These are phyloP conservation scores for Cheirogaleus major DNA, from an alignment of 2,797 vertebrate species.

Conservation along the genomic window DNA sequence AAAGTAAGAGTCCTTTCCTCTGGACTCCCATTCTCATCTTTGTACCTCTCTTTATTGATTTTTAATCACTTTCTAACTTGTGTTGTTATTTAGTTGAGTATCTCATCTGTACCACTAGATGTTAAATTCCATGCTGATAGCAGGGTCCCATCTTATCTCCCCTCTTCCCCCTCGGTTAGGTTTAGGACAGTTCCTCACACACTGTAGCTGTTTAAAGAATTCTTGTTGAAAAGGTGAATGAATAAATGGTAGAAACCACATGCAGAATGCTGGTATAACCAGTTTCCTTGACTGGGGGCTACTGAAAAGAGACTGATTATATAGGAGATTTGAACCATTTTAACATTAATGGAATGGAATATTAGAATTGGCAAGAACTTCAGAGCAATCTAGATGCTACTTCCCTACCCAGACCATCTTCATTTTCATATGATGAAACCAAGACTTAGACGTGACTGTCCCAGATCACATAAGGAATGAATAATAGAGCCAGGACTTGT, in stretches of 20 bases:
- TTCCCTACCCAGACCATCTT: not conserved
- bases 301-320: not conserved
- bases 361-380: not conserved
- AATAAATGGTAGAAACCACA: not conserved
- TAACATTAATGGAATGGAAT: not conserved
- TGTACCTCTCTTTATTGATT: not conserved
- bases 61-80: not conserved
- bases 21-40: not conserved
- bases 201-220: not conserved
- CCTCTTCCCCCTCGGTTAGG: not conserved
- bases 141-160: not conserved
- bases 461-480: not conserved
- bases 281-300: not conserved
- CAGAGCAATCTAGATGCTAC: not conserved
- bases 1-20: not conserved
- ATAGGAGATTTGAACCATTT: not conserved
- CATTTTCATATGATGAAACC: constrained; percentile 8
- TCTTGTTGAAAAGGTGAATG: not conserved
- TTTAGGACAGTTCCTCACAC: not conserved
- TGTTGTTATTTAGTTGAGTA: not conserved
- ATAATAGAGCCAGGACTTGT: not conserved
- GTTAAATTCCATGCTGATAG: not conserved
- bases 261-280: not conserved
- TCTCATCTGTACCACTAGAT: not conserved
- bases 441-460: not conserved